Evolutionary conservation across 2,113 vertebrate genomes (phyloP).

Genomic region (Urocitellus parryii): DNA sequence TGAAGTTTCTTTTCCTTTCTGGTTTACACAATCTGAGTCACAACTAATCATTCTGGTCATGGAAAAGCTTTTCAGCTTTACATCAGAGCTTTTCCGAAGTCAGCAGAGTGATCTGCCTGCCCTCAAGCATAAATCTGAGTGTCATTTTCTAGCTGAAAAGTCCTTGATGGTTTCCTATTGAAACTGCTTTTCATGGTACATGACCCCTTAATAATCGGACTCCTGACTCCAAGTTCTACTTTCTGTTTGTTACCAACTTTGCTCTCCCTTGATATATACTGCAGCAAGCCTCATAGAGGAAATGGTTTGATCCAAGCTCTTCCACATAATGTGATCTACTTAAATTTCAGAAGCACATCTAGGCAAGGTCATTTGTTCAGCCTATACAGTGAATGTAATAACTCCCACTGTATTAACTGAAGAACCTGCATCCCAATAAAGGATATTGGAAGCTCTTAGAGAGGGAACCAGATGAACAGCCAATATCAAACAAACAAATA

Average conservation of each 20-base stretch:
- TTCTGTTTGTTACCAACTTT: slow-evolving; percentile 1
- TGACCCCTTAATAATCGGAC: slow-evolving; percentile 28
- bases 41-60: slow-evolving; percentile 14
- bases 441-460: background rate
- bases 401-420: background rate
- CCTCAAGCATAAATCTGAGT: slow-evolving; percentile 23
- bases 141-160: background rate
- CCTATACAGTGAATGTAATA: background rate
- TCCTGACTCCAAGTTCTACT: background rate
- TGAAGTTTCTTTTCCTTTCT: background rate
- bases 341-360: slow-evolving; percentile 17
- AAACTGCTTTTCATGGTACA: background rate
- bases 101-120: background rate
- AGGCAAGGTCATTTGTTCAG: background rate
- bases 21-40: background rate
- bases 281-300: background rate
- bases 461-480: background rate
- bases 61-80: slow-evolving; percentile 11
- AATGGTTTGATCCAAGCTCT: background rate
- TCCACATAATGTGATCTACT: background rate
- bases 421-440: background rate
- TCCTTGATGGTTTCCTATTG: background rate
- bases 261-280: background rate
- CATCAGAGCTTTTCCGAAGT: background rate
- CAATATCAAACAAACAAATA: background rate